phyloP scores from a whole-genome alignment of 2,113 vertebrate species.

The Hydrolagus affinis region DNA sequence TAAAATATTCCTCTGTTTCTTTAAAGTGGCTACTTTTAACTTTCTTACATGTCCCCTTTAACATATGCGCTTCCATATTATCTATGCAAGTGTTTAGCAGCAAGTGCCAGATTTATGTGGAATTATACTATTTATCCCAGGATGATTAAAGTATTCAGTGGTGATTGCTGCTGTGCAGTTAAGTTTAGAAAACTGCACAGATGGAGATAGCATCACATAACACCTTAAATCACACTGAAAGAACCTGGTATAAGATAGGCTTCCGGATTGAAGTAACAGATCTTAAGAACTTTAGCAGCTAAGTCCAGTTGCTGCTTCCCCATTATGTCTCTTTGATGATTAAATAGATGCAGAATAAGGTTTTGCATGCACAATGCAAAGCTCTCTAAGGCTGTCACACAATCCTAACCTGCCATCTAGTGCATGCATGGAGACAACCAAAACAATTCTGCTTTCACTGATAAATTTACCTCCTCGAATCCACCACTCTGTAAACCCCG shows the following conservation, averaged over 20 bases:
- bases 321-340: conserved; percentile 28
- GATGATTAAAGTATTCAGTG: conserved; percentile 25
- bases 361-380: conserved; percentile 6
- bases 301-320: conserved; percentile 24
- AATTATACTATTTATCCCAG: conserved; percentile 21
- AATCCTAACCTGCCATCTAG: conserved; percentile 30
- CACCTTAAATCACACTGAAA: conserved; percentile 26
- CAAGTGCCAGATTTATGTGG: background rate
- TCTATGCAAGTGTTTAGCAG: conserved; percentile 21
- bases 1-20: background rate
- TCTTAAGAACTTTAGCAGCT: conserved; percentile 24
- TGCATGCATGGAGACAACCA: background rate
- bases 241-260: conserved; percentile 9
- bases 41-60: background rate
- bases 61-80: background rate
- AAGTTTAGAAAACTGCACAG: conserved; percentile 26
- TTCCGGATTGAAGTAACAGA: conserved; percentile 31
- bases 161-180: conserved; percentile 19
- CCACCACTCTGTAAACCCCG: background rate
- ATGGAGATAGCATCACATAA: conserved; percentile 23
- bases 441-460: background rate
- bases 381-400: background rate
- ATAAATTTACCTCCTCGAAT: background rate
- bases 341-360: conserved; percentile 24
- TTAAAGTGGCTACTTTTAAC: background rate